phyloP scores from a whole-genome alignment of 2,888 invertebrate genomes.

The Scaeva pyrastri region DNA sequence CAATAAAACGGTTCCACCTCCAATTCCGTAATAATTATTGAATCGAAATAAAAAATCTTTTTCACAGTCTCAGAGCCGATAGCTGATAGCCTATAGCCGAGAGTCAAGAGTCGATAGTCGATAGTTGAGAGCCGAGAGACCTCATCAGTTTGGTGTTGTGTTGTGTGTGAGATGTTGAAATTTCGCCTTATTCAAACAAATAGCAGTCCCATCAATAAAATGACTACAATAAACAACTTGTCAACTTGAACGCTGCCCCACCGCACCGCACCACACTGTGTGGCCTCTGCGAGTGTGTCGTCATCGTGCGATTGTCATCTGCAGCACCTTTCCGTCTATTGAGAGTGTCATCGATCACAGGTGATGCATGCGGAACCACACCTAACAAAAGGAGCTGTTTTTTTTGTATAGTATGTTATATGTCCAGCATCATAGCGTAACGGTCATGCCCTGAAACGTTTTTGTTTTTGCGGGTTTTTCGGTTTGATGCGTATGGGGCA shows the following conservation, averaged over 20 bases:
- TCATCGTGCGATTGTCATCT: conserved; percentile 33
- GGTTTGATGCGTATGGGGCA: conserved; percentile 65
- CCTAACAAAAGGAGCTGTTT: conserved; percentile 63
- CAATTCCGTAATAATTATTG: conserved; percentile 52
- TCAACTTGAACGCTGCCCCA: neutral
- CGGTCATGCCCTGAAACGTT: conserved; percentile 75
- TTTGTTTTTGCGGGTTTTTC: conserved; percentile 56
- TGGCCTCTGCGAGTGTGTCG: conserved; percentile 1
- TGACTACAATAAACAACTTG: conserved; percentile 44
- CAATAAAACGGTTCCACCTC: conserved; percentile 61
- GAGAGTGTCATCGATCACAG: conserved; percentile 71
- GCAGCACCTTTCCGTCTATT: conserved; percentile 13
- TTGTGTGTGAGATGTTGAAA: conserved; percentile 26
- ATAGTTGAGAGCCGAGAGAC: neutral
- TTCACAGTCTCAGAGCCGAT: neutral
- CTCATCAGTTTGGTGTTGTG: too few relatives aligned
- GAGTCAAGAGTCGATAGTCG: too few relatives aligned
- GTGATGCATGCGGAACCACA: conserved; percentile 74
- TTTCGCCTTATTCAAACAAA: conserved; percentile 40
- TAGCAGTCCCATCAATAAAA: conserved; percentile 48
- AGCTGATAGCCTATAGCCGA: too few relatives aligned
- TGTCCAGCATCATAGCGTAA: conserved; percentile 53
- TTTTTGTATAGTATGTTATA: conserved; percentile 29
- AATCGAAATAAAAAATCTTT: conserved; percentile 39
- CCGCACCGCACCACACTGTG: too few relatives aligned